Conservation (phyloP, 2,113 vertebrate genomes). For the Ammodytes marinus region DNA sequence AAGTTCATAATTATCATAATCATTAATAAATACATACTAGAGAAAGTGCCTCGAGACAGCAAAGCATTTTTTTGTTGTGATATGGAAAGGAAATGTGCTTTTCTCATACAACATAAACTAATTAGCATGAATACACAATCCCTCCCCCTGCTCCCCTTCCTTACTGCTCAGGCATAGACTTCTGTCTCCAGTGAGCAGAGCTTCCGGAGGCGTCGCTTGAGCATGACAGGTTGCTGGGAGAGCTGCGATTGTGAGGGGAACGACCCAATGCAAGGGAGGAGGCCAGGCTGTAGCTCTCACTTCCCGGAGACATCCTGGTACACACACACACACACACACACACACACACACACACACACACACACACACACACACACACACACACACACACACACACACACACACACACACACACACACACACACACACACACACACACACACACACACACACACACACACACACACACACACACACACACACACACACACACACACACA, state of each 20-base stretch:
- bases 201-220: slow-evolving; percentile 94
- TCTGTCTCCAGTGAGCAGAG: slow-evolving; percentile 94
- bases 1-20: neutral
- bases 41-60: neutral
- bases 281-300: slow-evolving; percentile 93
- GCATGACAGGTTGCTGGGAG: slow-evolving; percentile 96
- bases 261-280: slow-evolving; percentile 93
- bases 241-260: slow-evolving; percentile 94
- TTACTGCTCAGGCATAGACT: slow-evolving; percentile 99
- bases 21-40: neutral
- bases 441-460: slow-evolving; percentile 13
- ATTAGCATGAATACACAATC: slow-evolving; percentile 3
- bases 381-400: slow-evolving; percentile 27
- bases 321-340: slow-evolving; percentile 13
- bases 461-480: slow-evolving; percentile 18
- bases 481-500: slow-evolving; percentile 16
- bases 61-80: neutral
- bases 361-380: slow-evolving; percentile 19
- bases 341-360: slow-evolving; percentile 20
- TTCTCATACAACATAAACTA: neutral
- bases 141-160: slow-evolving; percentile 31
- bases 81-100: neutral
- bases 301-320: slow-evolving; percentile 93
- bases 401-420: slow-evolving; percentile 22
- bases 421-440: slow-evolving; percentile 6